Evolutionary conservation across 2,888 invertebrate species (phyloP), one percentile per base, ranked within the genome.

Genomic region (Litoditis marina): DNA sequence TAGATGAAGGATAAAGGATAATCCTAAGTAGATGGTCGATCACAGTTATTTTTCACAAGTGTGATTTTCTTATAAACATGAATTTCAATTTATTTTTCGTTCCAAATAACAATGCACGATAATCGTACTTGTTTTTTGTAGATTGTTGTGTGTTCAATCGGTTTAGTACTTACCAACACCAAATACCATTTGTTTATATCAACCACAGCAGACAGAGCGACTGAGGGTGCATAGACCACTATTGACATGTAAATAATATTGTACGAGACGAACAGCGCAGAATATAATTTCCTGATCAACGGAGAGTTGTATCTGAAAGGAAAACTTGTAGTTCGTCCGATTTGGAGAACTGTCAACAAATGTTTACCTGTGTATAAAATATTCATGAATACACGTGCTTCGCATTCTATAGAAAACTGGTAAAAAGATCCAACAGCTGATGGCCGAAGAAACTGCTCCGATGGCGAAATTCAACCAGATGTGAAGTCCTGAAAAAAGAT

Each of bases 321-420:
- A n/a, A n/a, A n/a, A n/a, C n/a, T n/a, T n/a, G n/a, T n/a, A n/a
- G n/a, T 47, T 19, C 7, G n/a, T 6, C 13, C 42, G 28, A 32
- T 34, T 44, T 13, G 47, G 30, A 46, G 30, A 4, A 11, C 8
- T n/a, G n/a, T n/a, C n/a, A 53, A 34, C 13, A 53, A 32, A n/a
- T 8, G 2, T 25, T 22, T 51, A 78, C 74, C 78, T 68, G 54
- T 74, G 73, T 30, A 74, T 71, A 49, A 78, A 78, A 57, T 77
- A 78, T 58, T 77, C 77, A 62, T 78, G 77, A 1, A 78, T 60
- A 59, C 76, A 78, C 7, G 76, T 78, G 53, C 67, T 69, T 42
- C 74, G 71, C 71, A 78, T 73, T 58, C 77, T 78, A 69, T 78
- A 73, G 57, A 78, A 78, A n/a, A 78, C 73, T 22, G 78, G 78